phyloP scores from a whole-genome alignment of 2,888 invertebrate genomes.

The Nomada goodeniana region DNA sequence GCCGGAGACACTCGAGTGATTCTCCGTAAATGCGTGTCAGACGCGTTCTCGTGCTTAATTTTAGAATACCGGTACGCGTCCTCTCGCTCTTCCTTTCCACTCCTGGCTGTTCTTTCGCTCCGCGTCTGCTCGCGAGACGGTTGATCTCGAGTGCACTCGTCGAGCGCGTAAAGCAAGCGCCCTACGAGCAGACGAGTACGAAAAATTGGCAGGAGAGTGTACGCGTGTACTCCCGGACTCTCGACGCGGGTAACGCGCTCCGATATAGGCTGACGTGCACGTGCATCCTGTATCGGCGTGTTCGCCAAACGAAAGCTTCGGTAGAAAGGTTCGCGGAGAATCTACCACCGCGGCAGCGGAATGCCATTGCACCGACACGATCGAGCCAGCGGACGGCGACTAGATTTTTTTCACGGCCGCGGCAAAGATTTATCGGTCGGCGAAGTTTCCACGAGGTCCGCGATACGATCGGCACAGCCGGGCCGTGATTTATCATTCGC shows the following conservation, averaged over 20 bases:
- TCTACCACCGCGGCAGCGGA: constrained; percentile 21
- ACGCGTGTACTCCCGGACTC: constrained; percentile 25
- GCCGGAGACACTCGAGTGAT: constrained; percentile 54
- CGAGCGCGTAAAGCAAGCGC: constrained; percentile 58
- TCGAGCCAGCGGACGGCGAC: background rate
- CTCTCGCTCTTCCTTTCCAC: constrained; percentile 34
- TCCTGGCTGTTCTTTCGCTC: constrained; percentile 11
- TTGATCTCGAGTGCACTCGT: constrained; percentile 54
- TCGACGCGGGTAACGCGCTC: background rate
- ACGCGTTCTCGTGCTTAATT: constrained; percentile 62
- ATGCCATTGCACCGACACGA: constrained; percentile 30
- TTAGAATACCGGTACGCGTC: constrained; percentile 55
- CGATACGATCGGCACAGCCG: constrained; percentile 53
- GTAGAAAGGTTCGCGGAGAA: background rate
- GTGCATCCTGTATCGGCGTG: background rate
- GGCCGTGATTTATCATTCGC: constrained; percentile 63
- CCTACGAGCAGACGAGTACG: constrained; percentile 50
- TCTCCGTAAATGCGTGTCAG: constrained; percentile 65
- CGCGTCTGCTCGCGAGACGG: constrained; percentile 14
- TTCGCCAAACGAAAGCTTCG: no score
- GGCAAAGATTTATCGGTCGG: constrained; percentile 57
- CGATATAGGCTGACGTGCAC: background rate
- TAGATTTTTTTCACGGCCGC: constrained; percentile 34
- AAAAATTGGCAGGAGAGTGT: constrained; percentile 44
- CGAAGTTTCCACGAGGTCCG: constrained; percentile 51